phyloP scores from a whole-genome alignment of 2,113 vertebrate species.

The Megaceryle maxima region DNA sequence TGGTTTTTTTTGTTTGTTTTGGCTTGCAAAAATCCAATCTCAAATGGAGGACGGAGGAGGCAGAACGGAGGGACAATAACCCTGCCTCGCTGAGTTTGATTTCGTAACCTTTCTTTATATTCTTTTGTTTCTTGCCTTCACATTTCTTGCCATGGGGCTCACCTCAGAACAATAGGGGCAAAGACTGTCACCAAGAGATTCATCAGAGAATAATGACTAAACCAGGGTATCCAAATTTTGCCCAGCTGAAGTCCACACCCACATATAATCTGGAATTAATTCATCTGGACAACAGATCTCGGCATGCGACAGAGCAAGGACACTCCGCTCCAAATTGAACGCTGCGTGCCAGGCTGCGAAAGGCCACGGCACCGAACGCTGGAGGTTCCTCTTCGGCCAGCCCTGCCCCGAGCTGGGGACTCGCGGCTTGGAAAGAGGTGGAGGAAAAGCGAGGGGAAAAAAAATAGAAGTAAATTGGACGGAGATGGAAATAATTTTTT shows the following conservation, averaged over 20 bases:
- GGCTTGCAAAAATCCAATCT: not conserved
- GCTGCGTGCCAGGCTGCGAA: slow-evolving; percentile 2
- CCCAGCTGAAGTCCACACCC: slow-evolving; percentile 62
- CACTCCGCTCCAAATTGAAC: not conserved
- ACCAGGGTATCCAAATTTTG: slow-evolving; percentile 52
- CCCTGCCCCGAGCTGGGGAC: not conserved
- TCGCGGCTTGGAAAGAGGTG: not conserved
- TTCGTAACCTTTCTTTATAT: slow-evolving; percentile 68
- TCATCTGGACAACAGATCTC: slow-evolving; percentile 46
- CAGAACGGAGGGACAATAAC: slow-evolving; percentile 39
- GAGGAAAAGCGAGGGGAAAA: not conserved
- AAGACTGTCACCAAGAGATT: slow-evolving; percentile 62
- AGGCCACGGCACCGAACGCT: not conserved
- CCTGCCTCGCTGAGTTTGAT: slow-evolving; percentile 42
- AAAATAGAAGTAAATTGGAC: not conserved
- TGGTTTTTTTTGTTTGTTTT: not conserved
- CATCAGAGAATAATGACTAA: slow-evolving; percentile 60
- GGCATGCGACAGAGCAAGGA: slow-evolving; percentile 12
- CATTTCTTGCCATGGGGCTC: slow-evolving; percentile 63
- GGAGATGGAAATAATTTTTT: not conserved
- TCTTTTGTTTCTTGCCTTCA: slow-evolving; percentile 64
- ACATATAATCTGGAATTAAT: slow-evolving; percentile 63
- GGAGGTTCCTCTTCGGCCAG: not conserved
- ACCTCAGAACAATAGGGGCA: slow-evolving; percentile 64
- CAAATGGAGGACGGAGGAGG: slow-evolving; percentile 9